Conservation (phyloP, 2,113 vertebrate genomes). For the Micronycteris hirsuta region DNA sequence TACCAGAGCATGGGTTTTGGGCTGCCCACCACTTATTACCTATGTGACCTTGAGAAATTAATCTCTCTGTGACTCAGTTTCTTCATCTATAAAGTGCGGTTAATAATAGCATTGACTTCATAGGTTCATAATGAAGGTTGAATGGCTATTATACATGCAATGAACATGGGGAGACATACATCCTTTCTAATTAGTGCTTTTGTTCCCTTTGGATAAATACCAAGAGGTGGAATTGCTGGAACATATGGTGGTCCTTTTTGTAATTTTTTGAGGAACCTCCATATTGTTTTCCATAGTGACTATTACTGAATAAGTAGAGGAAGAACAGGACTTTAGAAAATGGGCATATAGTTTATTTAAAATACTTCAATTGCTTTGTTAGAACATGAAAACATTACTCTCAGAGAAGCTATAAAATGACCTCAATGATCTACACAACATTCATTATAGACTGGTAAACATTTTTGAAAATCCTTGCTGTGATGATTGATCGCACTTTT, state of each 20-base stretch:
- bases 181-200: background rate
- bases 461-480: slow-evolving; percentile 83
- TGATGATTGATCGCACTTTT: slow-evolving; percentile 84
- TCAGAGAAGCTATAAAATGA: slow-evolving; percentile 69
- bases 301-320: too few species aligned
- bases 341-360: slow-evolving; percentile 66
- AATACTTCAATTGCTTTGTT: slow-evolving; percentile 53
- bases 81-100: background rate
- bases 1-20: background rate
- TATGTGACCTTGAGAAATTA: background rate
- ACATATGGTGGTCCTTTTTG: background rate
- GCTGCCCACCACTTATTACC: background rate
- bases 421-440: slow-evolving; percentile 71
- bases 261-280: too few species aligned
- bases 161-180: background rate
- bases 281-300: too few species aligned
- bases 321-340: slow-evolving; percentile 55
- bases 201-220: background rate
- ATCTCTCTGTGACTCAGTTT: background rate
- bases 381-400: slow-evolving; percentile 72
- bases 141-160: background rate
- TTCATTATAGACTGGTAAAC: slow-evolving; percentile 79
- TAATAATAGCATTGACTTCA: background rate
- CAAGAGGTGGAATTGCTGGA: background rate
- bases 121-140: background rate